These are phyloP conservation scores for Bugulina stolonifera DNA, from an alignment of 2,888 invertebrate species.

Conservation along the genomic window DNA sequence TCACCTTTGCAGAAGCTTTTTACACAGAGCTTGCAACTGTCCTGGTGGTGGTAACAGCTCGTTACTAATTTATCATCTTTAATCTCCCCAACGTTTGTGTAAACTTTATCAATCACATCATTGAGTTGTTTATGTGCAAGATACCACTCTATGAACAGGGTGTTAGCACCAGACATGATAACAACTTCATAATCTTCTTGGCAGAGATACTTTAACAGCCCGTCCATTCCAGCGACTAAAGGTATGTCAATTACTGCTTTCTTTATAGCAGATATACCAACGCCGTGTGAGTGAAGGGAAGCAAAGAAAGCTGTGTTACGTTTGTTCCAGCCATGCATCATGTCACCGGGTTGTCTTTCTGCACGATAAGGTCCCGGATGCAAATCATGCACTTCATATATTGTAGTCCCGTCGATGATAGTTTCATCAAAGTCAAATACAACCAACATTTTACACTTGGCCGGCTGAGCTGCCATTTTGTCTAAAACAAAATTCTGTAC, in stretches of 20 bases:
- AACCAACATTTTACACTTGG: slow-evolving; percentile 52
- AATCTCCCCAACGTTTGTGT: slow-evolving; percentile 68
- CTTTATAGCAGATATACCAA: slow-evolving; percentile 57
- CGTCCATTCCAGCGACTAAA: slow-evolving; percentile 61
- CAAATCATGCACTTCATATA: slow-evolving; percentile 63
- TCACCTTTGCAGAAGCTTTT: slow-evolving; percentile 73
- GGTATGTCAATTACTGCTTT: slow-evolving; percentile 59
- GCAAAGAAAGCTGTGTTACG: slow-evolving; percentile 57
- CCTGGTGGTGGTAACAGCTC: slow-evolving; percentile 64
- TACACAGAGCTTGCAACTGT: slow-evolving; percentile 65
- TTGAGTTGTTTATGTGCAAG: slow-evolving; percentile 53
- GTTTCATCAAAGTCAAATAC: slow-evolving; percentile 79
- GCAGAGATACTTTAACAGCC: slow-evolving; percentile 57
- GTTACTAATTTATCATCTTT: slow-evolving; percentile 56
- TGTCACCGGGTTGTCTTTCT: slow-evolving; percentile 73
- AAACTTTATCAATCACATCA: slow-evolving; percentile 55
- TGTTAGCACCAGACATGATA: slow-evolving; percentile 74
- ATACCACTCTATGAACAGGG: slow-evolving; percentile 66
- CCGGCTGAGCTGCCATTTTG: not conserved
- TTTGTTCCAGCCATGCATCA: slow-evolving; percentile 46
- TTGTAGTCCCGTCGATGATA: slow-evolving; percentile 68
- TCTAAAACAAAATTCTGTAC: not conserved
- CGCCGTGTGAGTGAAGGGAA: slow-evolving; percentile 55
- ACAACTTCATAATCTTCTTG: slow-evolving; percentile 58
- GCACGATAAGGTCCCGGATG: slow-evolving; percentile 57